These are phyloP conservation scores for Syngnathus typhle DNA, from an alignment of 2,113 vertebrate genomes.

Conservation along the genomic window DNA sequence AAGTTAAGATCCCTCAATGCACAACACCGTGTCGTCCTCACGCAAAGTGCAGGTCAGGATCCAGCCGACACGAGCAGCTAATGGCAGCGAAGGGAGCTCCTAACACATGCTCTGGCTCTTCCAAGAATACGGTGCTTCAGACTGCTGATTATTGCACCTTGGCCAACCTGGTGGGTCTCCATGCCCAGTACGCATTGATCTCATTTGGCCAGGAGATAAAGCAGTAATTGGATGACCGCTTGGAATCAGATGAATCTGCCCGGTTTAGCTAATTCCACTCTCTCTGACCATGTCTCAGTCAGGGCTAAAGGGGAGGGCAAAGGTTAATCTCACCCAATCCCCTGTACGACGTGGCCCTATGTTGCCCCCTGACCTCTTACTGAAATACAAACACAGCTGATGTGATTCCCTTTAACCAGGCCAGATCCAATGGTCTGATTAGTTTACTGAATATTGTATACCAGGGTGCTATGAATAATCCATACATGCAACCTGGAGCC, in stretches of 20 bases:
- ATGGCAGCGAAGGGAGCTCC: constrained; percentile 51
- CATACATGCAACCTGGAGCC: background rate
- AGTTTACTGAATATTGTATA: constrained; percentile 16
- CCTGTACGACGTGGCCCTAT: constrained; percentile 40
- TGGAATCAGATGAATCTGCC: constrained; percentile 71
- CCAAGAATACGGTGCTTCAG: constrained; percentile 50
- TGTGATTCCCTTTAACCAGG: constrained; percentile 36
- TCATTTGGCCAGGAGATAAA: constrained; percentile 75
- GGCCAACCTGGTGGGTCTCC: constrained; percentile 54
- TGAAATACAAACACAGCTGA: constrained; percentile 36
- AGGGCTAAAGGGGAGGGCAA: constrained; percentile 63
- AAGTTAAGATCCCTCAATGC: constrained; percentile 50
- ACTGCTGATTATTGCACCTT: constrained; percentile 65
- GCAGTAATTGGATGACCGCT: constrained; percentile 78
- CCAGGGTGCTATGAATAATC: background rate
- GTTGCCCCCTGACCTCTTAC: constrained; percentile 38
- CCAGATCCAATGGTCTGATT: constrained; percentile 33
- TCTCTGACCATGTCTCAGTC: constrained; percentile 70
- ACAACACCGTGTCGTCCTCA: constrained; percentile 45
- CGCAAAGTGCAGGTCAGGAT: constrained; percentile 54
- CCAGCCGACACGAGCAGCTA: constrained; percentile 40
- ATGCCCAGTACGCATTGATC: constrained; percentile 67
- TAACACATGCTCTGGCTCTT: constrained; percentile 55
- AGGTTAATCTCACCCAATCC: constrained; percentile 81
- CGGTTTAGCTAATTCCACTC: constrained; percentile 73